Conservation (phyloP, 2,888 invertebrate species). For the Danaus chrysippus region DNA sequence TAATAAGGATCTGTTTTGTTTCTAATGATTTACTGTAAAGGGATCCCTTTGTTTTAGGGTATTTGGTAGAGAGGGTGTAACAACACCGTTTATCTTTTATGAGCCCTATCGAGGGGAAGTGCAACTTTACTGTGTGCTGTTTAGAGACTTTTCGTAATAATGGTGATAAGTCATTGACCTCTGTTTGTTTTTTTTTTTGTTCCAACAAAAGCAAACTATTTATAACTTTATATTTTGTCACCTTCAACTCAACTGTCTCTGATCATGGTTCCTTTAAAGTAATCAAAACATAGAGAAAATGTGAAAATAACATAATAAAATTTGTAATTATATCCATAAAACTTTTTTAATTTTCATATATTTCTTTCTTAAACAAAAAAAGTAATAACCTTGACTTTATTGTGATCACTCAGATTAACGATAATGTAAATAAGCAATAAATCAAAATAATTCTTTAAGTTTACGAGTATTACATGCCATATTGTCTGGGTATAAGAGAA, state of each 20-base stretch:
- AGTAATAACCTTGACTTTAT: too few species aligned
- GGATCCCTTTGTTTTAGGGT: conserved; percentile 30
- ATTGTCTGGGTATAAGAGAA: too few species aligned
- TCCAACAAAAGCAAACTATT: neutral
- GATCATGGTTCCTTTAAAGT: too few species aligned
- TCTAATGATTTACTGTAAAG: conserved; percentile 8
- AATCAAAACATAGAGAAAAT: too few species aligned
- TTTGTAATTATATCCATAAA: too few species aligned
- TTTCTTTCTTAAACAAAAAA: too few species aligned
- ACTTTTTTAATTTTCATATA: too few species aligned
- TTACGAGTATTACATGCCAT: too few species aligned
- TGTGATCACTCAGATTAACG: too few species aligned
- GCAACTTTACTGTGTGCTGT: conserved; percentile 25
- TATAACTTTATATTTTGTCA: neutral
- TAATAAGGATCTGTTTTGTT: neutral
- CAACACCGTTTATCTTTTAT: conserved; percentile 34
- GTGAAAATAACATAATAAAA: too few species aligned
- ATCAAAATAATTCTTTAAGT: too few species aligned
- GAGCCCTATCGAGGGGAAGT: conserved; percentile 26
- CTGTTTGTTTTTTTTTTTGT: neutral
- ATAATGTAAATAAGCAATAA: too few species aligned
- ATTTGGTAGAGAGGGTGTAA: conserved; percentile 43
- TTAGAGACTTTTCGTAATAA: conserved; percentile 22
- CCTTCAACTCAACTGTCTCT: neutral
- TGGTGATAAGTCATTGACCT: conserved; percentile 23